A percentile compares a stretch with the other conserved stretches of the same genome.
phyloP scores from a whole-genome alignment of 30 jellyfish, hydroid and myxozoan species.

The Haliclystus octoradiatus region DNA sequence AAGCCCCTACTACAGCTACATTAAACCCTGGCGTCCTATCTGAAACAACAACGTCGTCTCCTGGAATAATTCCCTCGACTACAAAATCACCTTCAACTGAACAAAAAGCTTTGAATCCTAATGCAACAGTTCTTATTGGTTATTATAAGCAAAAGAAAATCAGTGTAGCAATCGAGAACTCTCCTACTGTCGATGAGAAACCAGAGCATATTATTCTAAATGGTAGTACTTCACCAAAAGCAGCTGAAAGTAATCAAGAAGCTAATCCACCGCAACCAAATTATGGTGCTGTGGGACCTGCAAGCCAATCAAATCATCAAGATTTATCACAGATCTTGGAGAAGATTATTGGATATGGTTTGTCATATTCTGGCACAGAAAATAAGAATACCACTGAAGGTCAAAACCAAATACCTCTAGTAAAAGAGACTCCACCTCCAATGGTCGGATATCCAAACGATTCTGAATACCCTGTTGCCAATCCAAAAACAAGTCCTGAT shows the following conservation, averaged over 20 bases:
- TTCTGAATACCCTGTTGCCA: not conserved
- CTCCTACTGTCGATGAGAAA: slow-evolving; percentile 4
- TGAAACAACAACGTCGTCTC: not conserved
- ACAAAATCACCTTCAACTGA: slow-evolving; percentile 6
- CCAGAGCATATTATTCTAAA: no score
- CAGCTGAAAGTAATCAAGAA: not conserved
- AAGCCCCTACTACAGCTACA: slow-evolving; percentile 3
- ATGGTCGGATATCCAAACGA: no score
- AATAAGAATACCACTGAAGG: not conserved
- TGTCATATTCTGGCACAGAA: not conserved
- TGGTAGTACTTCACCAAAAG: not conserved
- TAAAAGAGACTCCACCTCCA: not conserved
- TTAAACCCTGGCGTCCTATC: slow-evolving; percentile 1
- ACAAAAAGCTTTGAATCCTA: slow-evolving; percentile 1
- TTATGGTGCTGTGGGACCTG: not conserved
- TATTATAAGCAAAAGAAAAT: slow-evolving; percentile 46
- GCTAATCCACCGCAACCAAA: not conserved
- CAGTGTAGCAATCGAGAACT: slow-evolving; percentile 17
- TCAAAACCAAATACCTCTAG: not conserved
- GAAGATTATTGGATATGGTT: not conserved
- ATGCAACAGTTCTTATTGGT: slow-evolving; percentile 17
- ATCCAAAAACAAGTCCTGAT: not conserved
- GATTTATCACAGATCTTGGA: not conserved
- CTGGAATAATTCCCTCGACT: not conserved
- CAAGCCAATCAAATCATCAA: not conserved